Percentiles rank a stretch among this genome's conserved stretches.
These are phyloP conservation scores for Ramphastos sulfuratus DNA, from an alignment of 2,113 vertebrate genomes.

Conservation along the genomic window DNA sequence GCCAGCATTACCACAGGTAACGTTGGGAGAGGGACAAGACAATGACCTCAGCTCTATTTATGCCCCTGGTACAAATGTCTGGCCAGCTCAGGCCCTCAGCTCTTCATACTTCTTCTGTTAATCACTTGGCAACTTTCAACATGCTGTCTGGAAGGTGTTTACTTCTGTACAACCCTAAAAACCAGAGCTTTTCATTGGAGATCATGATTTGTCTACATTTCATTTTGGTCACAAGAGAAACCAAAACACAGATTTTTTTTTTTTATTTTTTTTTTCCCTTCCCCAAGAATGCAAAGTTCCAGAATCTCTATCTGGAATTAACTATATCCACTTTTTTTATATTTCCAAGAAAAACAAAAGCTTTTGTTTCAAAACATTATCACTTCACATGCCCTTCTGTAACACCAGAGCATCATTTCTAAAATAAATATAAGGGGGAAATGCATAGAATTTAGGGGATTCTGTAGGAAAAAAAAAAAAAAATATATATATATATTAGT, in stretches of 20 bases:
- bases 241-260: neutral
- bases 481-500: too few relatives aligned
- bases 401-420: neutral
- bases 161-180: constrained; percentile 47
- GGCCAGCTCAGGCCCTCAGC: constrained; percentile 31
- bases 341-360: constrained; percentile 16
- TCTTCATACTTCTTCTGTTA: constrained; percentile 53
- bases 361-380: constrained; percentile 27
- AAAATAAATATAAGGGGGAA: neutral
- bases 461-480: neutral
- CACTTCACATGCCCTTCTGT: neutral
- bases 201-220: constrained; percentile 5
- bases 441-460: neutral
- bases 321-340: neutral
- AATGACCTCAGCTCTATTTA: constrained; percentile 45
- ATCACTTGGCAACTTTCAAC: constrained; percentile 51
- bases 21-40: neutral
- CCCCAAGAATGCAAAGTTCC: neutral
- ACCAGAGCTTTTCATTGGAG: constrained; percentile 31
- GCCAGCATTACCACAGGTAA: constrained; percentile 4
- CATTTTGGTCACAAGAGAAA: constrained; percentile 29
- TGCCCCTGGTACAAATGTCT: constrained; percentile 32
- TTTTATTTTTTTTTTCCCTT: too few relatives aligned
- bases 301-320: neutral
- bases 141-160: constrained; percentile 59